Conservation (phyloP, 2,797 vertebrate genomes). For the Coendou prehensilis region DNA sequence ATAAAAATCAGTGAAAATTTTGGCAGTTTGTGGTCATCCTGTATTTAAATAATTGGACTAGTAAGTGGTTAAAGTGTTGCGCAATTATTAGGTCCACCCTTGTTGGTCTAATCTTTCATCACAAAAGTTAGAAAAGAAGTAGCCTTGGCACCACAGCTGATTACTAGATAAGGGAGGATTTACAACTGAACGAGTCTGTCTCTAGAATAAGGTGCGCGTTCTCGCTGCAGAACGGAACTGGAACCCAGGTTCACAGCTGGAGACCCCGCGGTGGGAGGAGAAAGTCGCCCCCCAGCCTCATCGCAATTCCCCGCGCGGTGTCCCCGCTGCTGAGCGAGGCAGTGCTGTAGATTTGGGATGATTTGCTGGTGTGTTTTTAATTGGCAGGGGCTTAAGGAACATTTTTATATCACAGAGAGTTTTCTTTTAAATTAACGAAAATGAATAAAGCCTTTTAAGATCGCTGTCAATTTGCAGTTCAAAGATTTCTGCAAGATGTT, state of each 20-base stretch:
- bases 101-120: not conserved
- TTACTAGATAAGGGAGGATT: conserved; percentile 47
- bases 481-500: conserved; percentile 83
- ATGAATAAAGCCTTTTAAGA: conserved; percentile 83
- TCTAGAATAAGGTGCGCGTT: conserved; percentile 29
- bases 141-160: not conserved
- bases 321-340: conserved; percentile 55
- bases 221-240: conserved; percentile 46
- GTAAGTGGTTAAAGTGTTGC: not conserved
- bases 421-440: conserved; percentile 84
- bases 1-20: not conserved
- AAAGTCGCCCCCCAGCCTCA: conserved; percentile 53
- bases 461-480: conserved; percentile 73
- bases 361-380: conserved; percentile 72
- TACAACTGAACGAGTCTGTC: conserved; percentile 6
- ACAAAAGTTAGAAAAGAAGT: not conserved
- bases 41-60: not conserved
- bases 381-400: conserved; percentile 70
- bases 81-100: not conserved
- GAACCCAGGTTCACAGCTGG: not conserved
- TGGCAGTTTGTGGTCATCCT: not conserved
- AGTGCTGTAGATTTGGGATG: conserved; percentile 64
- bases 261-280: conserved; percentile 62
- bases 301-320: conserved; percentile 60
- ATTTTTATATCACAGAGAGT: conserved; percentile 70